Conservation (phyloP, 2,797 vertebrate genomes). For the Onychomys torridus region DNA sequence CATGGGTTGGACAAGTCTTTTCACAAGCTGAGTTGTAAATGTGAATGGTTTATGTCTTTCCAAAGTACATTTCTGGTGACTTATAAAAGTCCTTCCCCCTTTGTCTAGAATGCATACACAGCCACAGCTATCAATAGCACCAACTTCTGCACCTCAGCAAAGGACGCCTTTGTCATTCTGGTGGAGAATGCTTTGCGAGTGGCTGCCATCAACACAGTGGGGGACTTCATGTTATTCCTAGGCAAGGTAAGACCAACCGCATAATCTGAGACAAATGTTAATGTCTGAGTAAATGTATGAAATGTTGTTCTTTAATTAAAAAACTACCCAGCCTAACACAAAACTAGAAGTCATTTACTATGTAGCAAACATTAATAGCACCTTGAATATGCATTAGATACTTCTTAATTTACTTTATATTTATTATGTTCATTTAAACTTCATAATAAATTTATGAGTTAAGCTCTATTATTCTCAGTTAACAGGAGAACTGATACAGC, state of each 20-base stretch:
- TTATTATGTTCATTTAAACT: conserved; percentile 43
- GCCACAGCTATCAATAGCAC: conserved; percentile 99
- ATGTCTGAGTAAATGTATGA: not conserved
- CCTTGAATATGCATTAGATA: not conserved
- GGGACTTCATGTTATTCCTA: conserved; percentile 98
- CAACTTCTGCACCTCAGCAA: conserved; percentile 98
- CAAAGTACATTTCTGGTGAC: not conserved
- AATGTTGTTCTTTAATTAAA: conserved; percentile 30
- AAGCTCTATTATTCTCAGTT: conserved; percentile 22
- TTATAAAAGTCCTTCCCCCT: conserved; percentile 57
- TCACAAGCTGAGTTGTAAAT: not conserved
- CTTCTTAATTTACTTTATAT: conserved; percentile 1
- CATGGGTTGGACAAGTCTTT: not conserved
- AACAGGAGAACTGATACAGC: not conserved
- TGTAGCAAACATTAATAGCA: not conserved
- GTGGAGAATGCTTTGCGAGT: conserved; percentile 98
- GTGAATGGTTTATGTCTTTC: conserved; percentile 11
- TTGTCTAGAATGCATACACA: conserved; percentile 96
- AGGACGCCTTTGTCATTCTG: conserved; percentile 97
- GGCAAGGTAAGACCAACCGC: conserved; percentile 92
- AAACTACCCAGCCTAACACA: not conserved
- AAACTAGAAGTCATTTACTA: not conserved
- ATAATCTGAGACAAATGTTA: not conserved
- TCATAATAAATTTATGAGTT: conserved; percentile 5
- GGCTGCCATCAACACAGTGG: conserved; percentile 97